phyloP scores from a whole-genome alignment of 37 sponge, comb jelly and placozoan genomes.

The Eunapius fragilis region DNA sequence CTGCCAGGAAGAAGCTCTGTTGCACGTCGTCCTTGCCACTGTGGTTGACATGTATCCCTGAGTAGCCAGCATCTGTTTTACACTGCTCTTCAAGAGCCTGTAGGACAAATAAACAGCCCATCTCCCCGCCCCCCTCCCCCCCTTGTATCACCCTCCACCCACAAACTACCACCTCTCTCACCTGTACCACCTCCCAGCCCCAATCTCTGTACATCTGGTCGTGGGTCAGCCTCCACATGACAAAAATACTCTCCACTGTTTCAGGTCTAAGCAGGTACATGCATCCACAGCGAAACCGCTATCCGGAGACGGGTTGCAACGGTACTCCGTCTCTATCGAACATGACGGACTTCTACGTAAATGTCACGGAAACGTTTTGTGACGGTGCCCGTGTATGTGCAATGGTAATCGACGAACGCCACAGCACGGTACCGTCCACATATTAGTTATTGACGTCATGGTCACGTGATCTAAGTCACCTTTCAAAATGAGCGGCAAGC shows the following conservation, averaged over 20 bases:
- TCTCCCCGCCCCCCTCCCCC: not conserved
- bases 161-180: constrained; percentile 1
- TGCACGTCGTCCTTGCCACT: constrained; percentile 84
- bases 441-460: too few species aligned
- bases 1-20: constrained; percentile 94
- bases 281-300: too few species aligned
- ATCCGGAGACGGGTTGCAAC: too few species aligned
- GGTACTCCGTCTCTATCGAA: too few species aligned
- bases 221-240: constrained; percentile 89
- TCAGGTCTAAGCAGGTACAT: constrained; percentile 91
- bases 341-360: too few species aligned
- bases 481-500: too few species aligned
- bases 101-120: too few species aligned
- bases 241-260: constrained; percentile 85
- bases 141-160: not conserved
- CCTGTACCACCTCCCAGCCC: constrained; percentile 92
- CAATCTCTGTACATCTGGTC: constrained; percentile 90
- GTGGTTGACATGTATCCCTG: constrained; percentile 60
- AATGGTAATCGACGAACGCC: too few species aligned
- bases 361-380: too few species aligned
- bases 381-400: too few species aligned
- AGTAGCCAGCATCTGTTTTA: constrained; percentile 69
- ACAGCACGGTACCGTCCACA: too few species aligned
- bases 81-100: constrained; percentile 83
- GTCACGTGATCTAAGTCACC: too few species aligned